phyloP scores from a whole-genome alignment of 1,140 invertebrate species.

The Hyphantria cunea region DNA sequence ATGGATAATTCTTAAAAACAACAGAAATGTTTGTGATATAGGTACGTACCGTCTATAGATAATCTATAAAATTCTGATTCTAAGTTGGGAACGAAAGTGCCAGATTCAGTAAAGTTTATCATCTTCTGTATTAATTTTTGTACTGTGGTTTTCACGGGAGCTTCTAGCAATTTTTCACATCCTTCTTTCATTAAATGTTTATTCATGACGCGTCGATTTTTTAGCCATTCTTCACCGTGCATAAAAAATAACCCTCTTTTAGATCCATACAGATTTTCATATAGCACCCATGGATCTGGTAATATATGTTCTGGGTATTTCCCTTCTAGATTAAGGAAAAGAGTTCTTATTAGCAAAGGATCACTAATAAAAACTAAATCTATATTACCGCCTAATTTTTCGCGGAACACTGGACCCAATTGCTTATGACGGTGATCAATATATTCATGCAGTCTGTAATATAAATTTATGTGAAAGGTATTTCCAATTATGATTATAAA shows the following conservation, averaged over 20 bases:
- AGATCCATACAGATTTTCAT: constrained; percentile 87
- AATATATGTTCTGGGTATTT: constrained; percentile 89
- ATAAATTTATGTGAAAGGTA: no score
- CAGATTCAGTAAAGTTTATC: constrained; percentile 52
- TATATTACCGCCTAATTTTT: constrained; percentile 84
- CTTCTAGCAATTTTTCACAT: constrained; percentile 69
- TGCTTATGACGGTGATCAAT: constrained; percentile 87
- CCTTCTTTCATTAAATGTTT: constrained; percentile 85
- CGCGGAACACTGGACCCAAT: constrained; percentile 89
- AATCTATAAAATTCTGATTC: constrained; percentile 88
- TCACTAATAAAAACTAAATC: constrained; percentile 88
- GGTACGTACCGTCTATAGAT: constrained; percentile 90
- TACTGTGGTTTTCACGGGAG: constrained; percentile 80
- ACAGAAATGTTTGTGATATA: no score
- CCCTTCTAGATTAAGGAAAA: constrained; percentile 89
- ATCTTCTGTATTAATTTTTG: constrained; percentile 75
- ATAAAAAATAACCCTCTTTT: constrained; percentile 93
- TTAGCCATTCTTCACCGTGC: constrained; percentile 91
- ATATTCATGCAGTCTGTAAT: constrained; percentile 83
- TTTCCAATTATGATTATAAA: no score
- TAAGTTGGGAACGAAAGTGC: constrained; percentile 76
- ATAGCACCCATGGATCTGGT: constrained; percentile 91
- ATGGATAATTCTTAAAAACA: no score
- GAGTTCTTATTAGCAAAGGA: constrained; percentile 85
- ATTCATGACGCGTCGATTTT: constrained; percentile 87